Conservation (phyloP, 2,113 vertebrate species). For the Crotalus tigris region DNA sequence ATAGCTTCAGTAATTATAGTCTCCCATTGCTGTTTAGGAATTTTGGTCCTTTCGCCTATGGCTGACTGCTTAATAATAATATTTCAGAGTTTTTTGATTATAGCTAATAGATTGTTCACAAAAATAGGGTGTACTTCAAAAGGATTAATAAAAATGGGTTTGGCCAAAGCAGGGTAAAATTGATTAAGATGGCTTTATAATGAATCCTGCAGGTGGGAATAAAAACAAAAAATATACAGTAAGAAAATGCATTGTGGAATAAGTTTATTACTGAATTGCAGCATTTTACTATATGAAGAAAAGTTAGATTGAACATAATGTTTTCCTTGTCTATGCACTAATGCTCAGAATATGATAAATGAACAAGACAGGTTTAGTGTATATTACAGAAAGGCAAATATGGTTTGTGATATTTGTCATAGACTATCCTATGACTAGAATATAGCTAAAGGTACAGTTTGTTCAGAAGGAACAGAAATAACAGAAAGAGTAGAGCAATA, state of each 20-base stretch:
- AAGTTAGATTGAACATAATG: background rate
- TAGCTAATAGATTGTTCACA: background rate
- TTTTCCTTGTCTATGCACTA: background rate
- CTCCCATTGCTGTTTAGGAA: background rate
- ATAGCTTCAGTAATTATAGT: background rate
- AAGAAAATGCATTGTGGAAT: background rate
- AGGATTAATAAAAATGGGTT: background rate
- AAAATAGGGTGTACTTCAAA: background rate
- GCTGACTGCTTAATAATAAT: background rate
- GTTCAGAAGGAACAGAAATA: background rate
- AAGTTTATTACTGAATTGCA: background rate
- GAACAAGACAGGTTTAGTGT: background rate
- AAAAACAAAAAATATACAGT: background rate
- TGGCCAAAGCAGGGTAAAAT: background rate
- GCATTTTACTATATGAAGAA: background rate
- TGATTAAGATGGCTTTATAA: background rate
- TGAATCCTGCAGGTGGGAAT: background rate
- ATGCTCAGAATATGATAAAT: background rate
- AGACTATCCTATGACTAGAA: background rate
- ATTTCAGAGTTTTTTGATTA: background rate
- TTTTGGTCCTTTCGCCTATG: background rate
- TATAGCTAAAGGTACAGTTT: background rate
- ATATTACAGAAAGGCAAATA: background rate
- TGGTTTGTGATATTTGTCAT: background rate
- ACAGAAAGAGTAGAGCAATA: background rate